phyloP scores from a whole-genome alignment of 1,140 invertebrate genomes.

The Leptinotarsa undecemlineata region DNA sequence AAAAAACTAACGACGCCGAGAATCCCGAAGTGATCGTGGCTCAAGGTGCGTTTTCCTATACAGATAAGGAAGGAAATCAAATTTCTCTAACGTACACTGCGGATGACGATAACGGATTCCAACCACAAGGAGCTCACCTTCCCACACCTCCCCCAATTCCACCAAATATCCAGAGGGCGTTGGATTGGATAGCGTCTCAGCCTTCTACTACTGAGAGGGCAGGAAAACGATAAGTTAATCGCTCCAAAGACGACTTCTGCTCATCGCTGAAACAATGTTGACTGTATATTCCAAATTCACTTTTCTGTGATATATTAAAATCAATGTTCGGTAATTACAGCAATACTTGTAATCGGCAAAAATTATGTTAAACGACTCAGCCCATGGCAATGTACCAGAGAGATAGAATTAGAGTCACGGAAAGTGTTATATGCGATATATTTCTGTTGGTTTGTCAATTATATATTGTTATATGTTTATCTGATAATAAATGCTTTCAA shows the following conservation, averaged over 20 bases:
- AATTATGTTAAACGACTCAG: too few relatives aligned
- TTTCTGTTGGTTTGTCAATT: too few relatives aligned
- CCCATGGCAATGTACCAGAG: too few relatives aligned
- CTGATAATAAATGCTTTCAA: too few relatives aligned
- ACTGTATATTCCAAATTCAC: not conserved
- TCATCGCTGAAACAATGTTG: not conserved
- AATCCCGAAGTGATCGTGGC: conserved; percentile 66
- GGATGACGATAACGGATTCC: conserved; percentile 77
- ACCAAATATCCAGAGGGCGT: conserved; percentile 73
- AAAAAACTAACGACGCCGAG: conserved; percentile 65
- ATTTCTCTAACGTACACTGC: conserved; percentile 78
- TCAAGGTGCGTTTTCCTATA: conserved; percentile 77
- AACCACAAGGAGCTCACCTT: conserved; percentile 71
- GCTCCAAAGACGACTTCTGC: not conserved
- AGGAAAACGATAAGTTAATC: conserved; percentile 35
- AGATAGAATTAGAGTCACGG: too few relatives aligned
- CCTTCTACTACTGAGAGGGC: conserved; percentile 52
- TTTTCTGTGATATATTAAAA: conserved; percentile 4
- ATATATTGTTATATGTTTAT: too few relatives aligned
- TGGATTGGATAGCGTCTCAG: conserved; percentile 65
- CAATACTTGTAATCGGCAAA: not conserved
- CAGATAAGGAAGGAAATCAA: conserved; percentile 77
- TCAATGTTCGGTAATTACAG: not conserved
- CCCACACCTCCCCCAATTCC: conserved; percentile 77
- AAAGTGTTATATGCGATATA: too few relatives aligned